Evolutionary conservation across 1,140 invertebrate genomes (phyloP), one percentile per base, ranked within the genome.

Genomic region (Ips nitidus): DNA sequence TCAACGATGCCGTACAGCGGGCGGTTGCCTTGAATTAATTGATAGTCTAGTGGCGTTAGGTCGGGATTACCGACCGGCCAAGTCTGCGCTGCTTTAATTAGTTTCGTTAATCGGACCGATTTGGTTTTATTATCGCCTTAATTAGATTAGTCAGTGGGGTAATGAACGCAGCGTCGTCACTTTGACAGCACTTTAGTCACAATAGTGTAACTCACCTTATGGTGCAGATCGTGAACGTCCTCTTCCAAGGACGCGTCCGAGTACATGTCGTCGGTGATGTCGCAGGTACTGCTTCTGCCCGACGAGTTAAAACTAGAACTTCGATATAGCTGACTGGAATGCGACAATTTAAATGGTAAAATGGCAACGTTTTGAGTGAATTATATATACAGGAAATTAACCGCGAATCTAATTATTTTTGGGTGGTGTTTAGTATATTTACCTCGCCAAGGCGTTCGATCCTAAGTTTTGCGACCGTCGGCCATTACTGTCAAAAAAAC

Each of bases 301-400:
- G 92, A 93, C 71, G 92, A 94, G 82, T 94, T 94, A 81, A 94
- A 94, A 82, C 91, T 94, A 75, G 92, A 92, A 78, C 92, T 94
- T 73, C 93, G 87, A 82, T 94, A 94, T 68, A 95, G 85, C 83
- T 94, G 92, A 82, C 91, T 93, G 87, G 86, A 80, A 81, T 57
- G 22, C 36, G 5, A 45, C 8, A 56, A n/a, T 52, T 7, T 41
- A 52, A 52, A 22, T 22, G 22, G 22, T 22, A 64, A 41, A 50
- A 3, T 1, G 4, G 22, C 22, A 22, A 22, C 22, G 22, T 22
- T 22, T 22, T 22, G 22, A 22, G 45, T 50, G 45, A 22, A 3
- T 8, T 3, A 50, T 50, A 50, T 22, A 22, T 50, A 8, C 22
- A 50, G 45, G 45, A 50, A 50, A 22, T 22, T 22, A 3, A 50